These are phyloP conservation scores for Eciton burchellii DNA, from an alignment of 1,140 invertebrate species.

Conservation along the genomic window DNA sequence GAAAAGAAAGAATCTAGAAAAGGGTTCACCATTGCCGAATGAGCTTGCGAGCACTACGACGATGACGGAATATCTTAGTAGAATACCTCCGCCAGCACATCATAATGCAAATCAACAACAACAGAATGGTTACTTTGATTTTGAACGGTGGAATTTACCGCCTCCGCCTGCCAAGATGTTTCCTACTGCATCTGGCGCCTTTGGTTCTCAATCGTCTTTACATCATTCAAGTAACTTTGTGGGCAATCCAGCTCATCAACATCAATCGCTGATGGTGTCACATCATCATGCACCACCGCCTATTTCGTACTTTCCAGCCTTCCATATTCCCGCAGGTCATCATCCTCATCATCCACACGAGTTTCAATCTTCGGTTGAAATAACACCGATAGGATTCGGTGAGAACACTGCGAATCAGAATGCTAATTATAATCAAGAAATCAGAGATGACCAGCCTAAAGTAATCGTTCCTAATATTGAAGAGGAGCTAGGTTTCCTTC, in stretches of 20 bases:
- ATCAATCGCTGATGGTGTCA: conserved; percentile 88
- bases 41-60: conserved; percentile 84
- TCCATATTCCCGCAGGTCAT: conserved; percentile 86
- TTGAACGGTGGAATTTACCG: conserved; percentile 90
- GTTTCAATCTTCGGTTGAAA: conserved; percentile 89
- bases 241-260: conserved; percentile 85
- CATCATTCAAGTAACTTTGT: conserved; percentile 86
- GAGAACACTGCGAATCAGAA: conserved; percentile 74
- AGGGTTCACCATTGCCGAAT: conserved; percentile 82
- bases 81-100: conserved; percentile 90
- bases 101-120: conserved; percentile 86
- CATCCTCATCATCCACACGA: conserved; percentile 86
- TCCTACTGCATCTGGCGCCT: conserved; percentile 84
- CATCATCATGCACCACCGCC: conserved; percentile 87
- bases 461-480: conserved; percentile 94
- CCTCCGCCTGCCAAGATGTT: conserved; percentile 89
- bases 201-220: conserved; percentile 86
- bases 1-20: conserved; percentile 81
- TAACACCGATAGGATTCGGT: conserved; percentile 86
- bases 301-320: conserved; percentile 89
- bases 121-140: conserved; percentile 90
- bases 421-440: conserved; percentile 72
- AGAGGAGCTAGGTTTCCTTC: conserved; percentile 92
- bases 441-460: conserved; percentile 89
- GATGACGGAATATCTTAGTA: conserved; percentile 87